These are phyloP conservation scores for Acrocephalus arundinaceus DNA, from an alignment of 2,113 vertebrate species.

Conservation along the genomic window DNA sequence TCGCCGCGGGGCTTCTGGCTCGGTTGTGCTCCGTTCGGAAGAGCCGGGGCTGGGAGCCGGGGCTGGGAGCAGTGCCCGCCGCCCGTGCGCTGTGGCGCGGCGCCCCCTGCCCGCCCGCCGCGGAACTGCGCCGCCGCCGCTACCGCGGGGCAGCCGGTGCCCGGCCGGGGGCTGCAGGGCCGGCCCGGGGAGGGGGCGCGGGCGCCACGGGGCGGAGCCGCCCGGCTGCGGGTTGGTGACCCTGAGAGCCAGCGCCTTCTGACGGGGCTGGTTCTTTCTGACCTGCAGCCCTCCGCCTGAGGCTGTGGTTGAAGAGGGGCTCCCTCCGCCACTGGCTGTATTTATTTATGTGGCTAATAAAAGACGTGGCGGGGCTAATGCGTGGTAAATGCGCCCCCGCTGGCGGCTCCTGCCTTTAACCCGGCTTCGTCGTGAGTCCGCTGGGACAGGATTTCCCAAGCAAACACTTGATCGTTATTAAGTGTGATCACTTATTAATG, in stretches of 20 bases:
- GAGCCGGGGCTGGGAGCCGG: background rate
- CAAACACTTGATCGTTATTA: background rate
- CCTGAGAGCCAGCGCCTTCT: background rate
- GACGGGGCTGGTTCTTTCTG: background rate
- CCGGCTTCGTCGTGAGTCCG: background rate
- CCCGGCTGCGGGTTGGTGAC: background rate
- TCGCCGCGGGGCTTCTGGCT: background rate
- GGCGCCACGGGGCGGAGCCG: background rate
- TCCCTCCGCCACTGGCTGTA: background rate
- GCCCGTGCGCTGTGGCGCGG: background rate
- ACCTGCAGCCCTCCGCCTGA: background rate
- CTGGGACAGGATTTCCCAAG: background rate
- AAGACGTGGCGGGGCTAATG: background rate
- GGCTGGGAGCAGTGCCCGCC: background rate
- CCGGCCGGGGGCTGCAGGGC: background rate
- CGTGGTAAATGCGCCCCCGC: background rate
- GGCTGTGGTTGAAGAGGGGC: background rate
- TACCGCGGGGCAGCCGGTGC: background rate
- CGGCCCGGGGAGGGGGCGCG: background rate
- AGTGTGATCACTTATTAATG: conserved; percentile 5
- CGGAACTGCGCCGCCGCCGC: background rate
- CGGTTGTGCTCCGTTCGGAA: background rate
- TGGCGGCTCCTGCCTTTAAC: background rate
- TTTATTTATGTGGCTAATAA: background rate
- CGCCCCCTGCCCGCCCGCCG: background rate